These are phyloP conservation scores for Noctua fimbriata DNA, from an alignment of 2,888 invertebrate species.

Conservation along the genomic window DNA sequence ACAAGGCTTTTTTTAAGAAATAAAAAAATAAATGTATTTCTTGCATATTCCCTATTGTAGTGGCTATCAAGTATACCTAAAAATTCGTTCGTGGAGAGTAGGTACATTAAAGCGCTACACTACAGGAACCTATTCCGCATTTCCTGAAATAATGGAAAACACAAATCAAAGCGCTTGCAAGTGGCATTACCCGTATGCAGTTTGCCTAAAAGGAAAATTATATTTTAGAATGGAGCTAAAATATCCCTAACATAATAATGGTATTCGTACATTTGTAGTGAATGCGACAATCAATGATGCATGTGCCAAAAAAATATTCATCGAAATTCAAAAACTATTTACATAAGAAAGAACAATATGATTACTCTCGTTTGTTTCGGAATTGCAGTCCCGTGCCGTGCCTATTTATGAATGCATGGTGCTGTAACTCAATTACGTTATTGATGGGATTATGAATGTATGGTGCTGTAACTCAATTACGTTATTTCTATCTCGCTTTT, in stretches of 20 bases:
- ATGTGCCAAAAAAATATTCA: background rate
- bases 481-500: background rate
- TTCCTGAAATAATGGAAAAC: slow-evolving; percentile 10
- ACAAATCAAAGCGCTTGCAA: slow-evolving; percentile 13
- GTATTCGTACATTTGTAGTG: slow-evolving; percentile 1
- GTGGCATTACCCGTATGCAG: background rate
- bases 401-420: background rate
- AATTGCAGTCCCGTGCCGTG: background rate
- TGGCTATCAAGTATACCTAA: background rate
- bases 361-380: background rate
- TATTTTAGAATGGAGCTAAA: slow-evolving; percentile 2
- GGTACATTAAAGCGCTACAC: background rate
- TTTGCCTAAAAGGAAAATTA: background rate
- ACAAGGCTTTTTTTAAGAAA: no score
- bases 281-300: background rate
- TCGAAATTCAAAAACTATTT: background rate
- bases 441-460: background rate
- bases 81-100: background rate
- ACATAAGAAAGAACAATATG: background rate
- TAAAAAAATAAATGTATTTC: no score
- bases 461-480: background rate
- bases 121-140: background rate
- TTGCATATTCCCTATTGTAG: no score
- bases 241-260: background rate
- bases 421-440: background rate